These are phyloP conservation scores for Thunnus maccoyii DNA, from an alignment of 2,113 vertebrate species.

Conservation along the genomic window DNA sequence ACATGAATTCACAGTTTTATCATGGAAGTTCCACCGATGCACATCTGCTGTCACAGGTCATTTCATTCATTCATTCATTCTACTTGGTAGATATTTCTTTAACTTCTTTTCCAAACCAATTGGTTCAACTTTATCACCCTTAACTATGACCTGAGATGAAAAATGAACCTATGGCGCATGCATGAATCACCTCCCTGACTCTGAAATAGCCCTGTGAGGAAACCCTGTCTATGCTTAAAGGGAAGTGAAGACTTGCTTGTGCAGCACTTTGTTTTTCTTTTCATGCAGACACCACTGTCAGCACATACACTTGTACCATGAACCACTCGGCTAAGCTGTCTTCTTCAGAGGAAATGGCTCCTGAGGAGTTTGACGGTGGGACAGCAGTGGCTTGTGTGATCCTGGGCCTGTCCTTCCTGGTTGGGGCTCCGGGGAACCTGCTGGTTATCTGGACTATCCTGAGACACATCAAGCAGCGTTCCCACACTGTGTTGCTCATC, in stretches of 20 bases:
- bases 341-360: slow-evolving; percentile 58
- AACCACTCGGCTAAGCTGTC: slow-evolving; percentile 48
- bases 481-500: slow-evolving; percentile 84
- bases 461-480: slow-evolving; percentile 80
- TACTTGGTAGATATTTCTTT: not conserved
- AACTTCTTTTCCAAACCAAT: not conserved
- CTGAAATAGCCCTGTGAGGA: slow-evolving; percentile 60
- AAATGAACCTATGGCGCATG: slow-evolving; percentile 23
- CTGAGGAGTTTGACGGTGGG: slow-evolving; percentile 64
- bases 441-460: slow-evolving; percentile 86
- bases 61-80: not conserved
- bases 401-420: slow-evolving; percentile 80
- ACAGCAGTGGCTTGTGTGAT: slow-evolving; percentile 77
- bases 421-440: slow-evolving; percentile 84
- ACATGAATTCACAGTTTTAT: not conserved
- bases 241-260: slow-evolving; percentile 78
- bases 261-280: slow-evolving; percentile 63
- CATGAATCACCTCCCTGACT: slow-evolving; percentile 53
- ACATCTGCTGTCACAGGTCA: not conserved
- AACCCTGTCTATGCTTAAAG: slow-evolving; percentile 57
- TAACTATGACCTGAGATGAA: not conserved
- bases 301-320: slow-evolving; percentile 72
- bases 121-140: not conserved
- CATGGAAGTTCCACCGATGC: not conserved
- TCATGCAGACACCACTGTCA: slow-evolving; percentile 61